A percentile compares a stretch with the other conserved stretches of the same genome.
Evolutionary conservation across 2,113 vertebrate species (phyloP).

Genomic region (Empidonax traillii): DNA sequence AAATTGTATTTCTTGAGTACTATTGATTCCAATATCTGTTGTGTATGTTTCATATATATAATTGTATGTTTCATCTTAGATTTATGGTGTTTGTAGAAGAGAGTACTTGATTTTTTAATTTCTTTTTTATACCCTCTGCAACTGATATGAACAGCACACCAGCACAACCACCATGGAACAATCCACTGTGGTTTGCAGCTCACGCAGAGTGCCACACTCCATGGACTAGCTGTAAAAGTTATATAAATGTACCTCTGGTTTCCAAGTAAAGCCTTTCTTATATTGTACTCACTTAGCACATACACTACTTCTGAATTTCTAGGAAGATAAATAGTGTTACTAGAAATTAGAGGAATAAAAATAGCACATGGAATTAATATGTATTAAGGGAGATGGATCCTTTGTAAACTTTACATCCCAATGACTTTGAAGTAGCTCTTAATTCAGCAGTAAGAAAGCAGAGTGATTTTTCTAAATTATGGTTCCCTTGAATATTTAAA

Average conservation of each 20-base stretch:
- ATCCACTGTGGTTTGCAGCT: not conserved
- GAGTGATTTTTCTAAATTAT: slow-evolving; percentile 7
- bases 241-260: not conserved
- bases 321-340: not conserved
- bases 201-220: not conserved
- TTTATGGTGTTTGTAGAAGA: not conserved
- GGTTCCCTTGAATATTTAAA: not conserved
- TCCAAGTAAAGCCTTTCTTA: not conserved
- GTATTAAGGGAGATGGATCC: not conserved
- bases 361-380: not conserved
- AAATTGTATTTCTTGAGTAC: not conserved
- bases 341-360: not conserved
- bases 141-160: not conserved
- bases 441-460: not conserved
- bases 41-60: not conserved
- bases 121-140: not conserved
- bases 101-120: rapidly evolving
- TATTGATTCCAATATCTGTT: not conserved
- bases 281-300: not conserved
- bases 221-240: not conserved
- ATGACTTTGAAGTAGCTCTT: not conserved
- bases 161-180: not conserved
- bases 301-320: not conserved
- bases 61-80: not conserved
- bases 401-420: not conserved